Conservation (phyloP, 2,113 vertebrate species). For the Hepsetus odoe region DNA sequence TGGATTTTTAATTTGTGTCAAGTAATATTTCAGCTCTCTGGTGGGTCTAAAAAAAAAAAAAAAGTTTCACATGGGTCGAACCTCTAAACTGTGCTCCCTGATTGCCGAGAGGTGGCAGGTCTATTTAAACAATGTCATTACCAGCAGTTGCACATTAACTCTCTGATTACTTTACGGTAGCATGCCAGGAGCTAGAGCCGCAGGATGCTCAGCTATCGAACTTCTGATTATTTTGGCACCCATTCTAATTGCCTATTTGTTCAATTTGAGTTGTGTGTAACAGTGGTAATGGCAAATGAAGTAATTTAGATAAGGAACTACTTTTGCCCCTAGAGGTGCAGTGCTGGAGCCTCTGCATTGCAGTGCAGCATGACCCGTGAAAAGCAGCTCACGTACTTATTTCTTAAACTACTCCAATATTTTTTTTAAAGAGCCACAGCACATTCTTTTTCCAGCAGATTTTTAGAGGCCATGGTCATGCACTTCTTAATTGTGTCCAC, state of each 20-base stretch:
- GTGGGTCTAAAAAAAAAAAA: background rate
- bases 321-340: background rate
- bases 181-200: slow-evolving; percentile 21
- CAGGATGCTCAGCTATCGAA: slow-evolving; percentile 28
- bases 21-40: background rate
- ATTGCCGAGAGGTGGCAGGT: slow-evolving; percentile 18
- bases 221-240: slow-evolving; percentile 40
- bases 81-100: background rate
- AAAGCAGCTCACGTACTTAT: background rate
- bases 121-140: slow-evolving; percentile 46
- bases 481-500: background rate
- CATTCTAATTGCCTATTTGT: slow-evolving; percentile 34
- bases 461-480: background rate
- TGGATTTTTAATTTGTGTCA: slow-evolving; percentile 12
- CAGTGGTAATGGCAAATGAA: slow-evolving; percentile 27
- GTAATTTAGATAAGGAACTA: slow-evolving; percentile 43
- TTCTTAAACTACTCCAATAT: background rate
- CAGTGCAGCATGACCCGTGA: background rate
- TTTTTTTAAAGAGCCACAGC: background rate
- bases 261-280: slow-evolving; percentile 43
- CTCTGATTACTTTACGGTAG: slow-evolving; percentile 35
- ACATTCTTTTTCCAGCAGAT: background rate
- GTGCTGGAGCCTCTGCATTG: slow-evolving; percentile 9
- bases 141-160: slow-evolving; percentile 32
- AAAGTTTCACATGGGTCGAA: background rate